phyloP scores from a whole-genome alignment of 1,140 invertebrate species.

The Araneus ventricosus region DNA sequence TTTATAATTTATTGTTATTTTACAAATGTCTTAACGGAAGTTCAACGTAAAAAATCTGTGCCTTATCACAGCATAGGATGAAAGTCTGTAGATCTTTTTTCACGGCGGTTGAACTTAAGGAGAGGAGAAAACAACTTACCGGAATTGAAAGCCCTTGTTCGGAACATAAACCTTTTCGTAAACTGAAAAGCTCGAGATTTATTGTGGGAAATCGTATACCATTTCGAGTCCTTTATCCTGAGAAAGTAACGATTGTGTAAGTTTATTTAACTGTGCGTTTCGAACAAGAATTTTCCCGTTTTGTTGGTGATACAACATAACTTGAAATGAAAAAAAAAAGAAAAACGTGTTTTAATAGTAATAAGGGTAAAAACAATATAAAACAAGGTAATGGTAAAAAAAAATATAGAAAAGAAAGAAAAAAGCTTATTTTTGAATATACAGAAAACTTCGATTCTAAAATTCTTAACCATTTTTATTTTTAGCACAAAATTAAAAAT shows the following conservation, averaged over 20 bases:
- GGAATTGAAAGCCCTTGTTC: neutral
- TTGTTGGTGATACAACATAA: no score
- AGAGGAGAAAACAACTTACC: conserved; percentile 4
- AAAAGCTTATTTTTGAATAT: no score
- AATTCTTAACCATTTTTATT: no score
- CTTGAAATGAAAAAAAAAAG: no score
- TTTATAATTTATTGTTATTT: no score
- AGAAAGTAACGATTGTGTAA: neutral
- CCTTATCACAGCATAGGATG: neutral
- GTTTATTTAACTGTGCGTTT: neutral
- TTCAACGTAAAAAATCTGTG: neutral
- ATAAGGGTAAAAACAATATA: no score
- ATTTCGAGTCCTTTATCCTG: neutral
- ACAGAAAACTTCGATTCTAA: no score
- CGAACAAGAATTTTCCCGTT: no score
- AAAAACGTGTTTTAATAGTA: no score
- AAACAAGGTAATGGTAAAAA: no score
- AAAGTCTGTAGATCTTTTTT: neutral
- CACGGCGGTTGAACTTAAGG: neutral
- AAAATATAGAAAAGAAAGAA: no score
- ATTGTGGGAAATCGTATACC: neutral
- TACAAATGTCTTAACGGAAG: neutral
- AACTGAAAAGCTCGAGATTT: neutral
- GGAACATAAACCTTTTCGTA: neutral
- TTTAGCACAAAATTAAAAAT: no score